These are phyloP conservation scores for Seriola rivoliana DNA, from an alignment of 2,113 vertebrate genomes.

Conservation along the genomic window DNA sequence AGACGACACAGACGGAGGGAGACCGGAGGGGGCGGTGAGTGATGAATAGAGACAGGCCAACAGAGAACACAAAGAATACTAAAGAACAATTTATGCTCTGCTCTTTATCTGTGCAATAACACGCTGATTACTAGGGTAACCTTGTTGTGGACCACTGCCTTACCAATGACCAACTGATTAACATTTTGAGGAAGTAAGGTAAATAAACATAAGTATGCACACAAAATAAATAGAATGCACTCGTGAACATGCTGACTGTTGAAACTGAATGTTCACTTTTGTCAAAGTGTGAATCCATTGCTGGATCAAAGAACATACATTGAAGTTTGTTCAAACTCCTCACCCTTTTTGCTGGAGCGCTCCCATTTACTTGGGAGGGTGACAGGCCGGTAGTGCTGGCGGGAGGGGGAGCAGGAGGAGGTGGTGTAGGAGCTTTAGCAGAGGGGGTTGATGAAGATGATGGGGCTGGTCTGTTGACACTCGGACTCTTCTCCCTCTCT, in stretches of 20 bases:
- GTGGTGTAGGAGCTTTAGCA: slow-evolving; percentile 67
- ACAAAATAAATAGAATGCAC: slow-evolving; percentile 3
- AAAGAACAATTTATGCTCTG: slow-evolving; percentile 73
- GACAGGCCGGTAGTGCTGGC: slow-evolving; percentile 64
- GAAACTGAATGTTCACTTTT: slow-evolving; percentile 23
- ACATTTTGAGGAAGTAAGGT: slow-evolving; percentile 23
- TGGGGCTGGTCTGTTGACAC: slow-evolving; percentile 66
- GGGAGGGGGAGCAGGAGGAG: slow-evolving; percentile 68
- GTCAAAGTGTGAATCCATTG: slow-evolving; percentile 20
- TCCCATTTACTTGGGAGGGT: slow-evolving; percentile 81
- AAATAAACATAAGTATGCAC: background rate
- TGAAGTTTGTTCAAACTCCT: slow-evolving; percentile 27
- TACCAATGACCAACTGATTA: slow-evolving; percentile 13
- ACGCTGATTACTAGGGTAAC: slow-evolving; percentile 58
- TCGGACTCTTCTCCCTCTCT: slow-evolving; percentile 79
- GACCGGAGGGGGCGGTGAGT: slow-evolving; percentile 47
- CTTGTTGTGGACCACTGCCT: slow-evolving; percentile 25
- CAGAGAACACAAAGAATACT: slow-evolving; percentile 74
- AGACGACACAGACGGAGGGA: slow-evolving; percentile 57
- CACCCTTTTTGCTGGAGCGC: slow-evolving; percentile 80
- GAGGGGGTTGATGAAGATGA: slow-evolving; percentile 66
- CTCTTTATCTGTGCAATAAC: slow-evolving; percentile 65
- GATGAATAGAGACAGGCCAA: slow-evolving; percentile 70
- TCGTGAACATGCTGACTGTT: slow-evolving; percentile 14
- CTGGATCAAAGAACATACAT: slow-evolving; percentile 25